Percentiles rank a stretch among this genome's conserved stretches.
These are phyloP conservation scores for Drosophila melanocephala DNA, from an alignment of 2,888 invertebrate species.

Conservation along the genomic window DNA sequence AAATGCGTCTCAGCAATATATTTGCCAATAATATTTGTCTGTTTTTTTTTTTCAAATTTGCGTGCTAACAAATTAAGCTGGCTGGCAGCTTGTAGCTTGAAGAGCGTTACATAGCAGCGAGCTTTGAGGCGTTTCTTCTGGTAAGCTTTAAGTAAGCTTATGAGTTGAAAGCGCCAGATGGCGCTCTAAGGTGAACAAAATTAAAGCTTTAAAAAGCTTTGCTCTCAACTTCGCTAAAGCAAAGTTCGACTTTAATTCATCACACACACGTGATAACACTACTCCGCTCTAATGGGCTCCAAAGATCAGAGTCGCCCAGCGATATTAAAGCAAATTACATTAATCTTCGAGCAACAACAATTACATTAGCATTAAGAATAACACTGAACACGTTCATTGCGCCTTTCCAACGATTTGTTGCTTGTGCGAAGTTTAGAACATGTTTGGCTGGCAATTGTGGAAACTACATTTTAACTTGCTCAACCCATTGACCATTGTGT, in stretches of 20 bases:
- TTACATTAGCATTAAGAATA: constrained; percentile 18
- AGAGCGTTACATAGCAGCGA: constrained; percentile 18
- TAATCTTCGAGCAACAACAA: constrained; percentile 41
- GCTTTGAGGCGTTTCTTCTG: constrained; percentile 4
- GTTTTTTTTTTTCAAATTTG: too few species aligned
- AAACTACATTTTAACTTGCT: constrained; percentile 11
- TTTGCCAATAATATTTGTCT: neutral
- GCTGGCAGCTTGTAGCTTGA: constrained; percentile 6
- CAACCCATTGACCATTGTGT: constrained; percentile 24
- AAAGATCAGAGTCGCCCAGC: constrained; percentile 66
- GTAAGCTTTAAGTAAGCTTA: constrained; percentile 18
- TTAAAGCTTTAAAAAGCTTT: constrained; percentile 24
- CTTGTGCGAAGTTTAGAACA: constrained; percentile 30
- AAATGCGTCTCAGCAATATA: constrained; percentile 4
- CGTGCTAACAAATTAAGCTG: neutral
- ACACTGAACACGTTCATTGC: constrained; percentile 45
- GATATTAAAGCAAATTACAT: constrained; percentile 61
- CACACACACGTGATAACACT: constrained; percentile 5
- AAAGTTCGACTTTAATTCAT: constrained; percentile 9
- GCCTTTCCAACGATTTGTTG: constrained; percentile 26
- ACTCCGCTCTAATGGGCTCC: constrained; percentile 54
- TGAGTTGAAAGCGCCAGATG: constrained; percentile 26
- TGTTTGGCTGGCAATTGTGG: constrained; percentile 9
- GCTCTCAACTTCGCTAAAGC: constrained; percentile 18
- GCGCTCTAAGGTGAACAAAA: neutral